Percentiles rank a stretch among this genome's conserved stretches.
phyloP scores from a whole-genome alignment of 2,888 invertebrate genomes.

The Nemoura dubitans region DNA sequence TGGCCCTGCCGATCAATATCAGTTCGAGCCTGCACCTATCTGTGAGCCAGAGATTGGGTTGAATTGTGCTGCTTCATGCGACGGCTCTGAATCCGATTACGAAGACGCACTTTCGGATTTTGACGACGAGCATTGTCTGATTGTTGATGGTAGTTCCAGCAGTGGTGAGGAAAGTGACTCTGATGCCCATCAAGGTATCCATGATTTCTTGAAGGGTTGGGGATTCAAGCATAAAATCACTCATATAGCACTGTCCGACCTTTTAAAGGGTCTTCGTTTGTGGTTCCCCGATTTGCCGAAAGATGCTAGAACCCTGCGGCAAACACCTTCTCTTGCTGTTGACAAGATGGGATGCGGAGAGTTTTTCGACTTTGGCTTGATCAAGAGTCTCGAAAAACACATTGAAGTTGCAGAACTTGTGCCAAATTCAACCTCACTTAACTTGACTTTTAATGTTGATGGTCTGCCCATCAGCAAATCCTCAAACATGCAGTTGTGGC shows the following conservation, averaged over 20 bases:
- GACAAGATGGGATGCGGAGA: not conserved
- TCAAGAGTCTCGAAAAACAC: not conserved
- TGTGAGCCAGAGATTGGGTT: too few species aligned
- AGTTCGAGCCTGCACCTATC: too few species aligned
- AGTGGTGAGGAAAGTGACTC: too few species aligned
- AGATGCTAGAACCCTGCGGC: conserved; percentile 24
- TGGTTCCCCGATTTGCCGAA: conserved; percentile 22
- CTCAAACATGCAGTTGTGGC: conserved; percentile 49
- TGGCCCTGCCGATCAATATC: too few species aligned
- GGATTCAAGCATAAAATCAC: not conserved
- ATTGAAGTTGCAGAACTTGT: not conserved
- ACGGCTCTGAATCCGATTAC: too few species aligned
- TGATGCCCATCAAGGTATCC: too few species aligned
- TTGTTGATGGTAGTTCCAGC: too few species aligned
- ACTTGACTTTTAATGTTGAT: conserved; percentile 41
- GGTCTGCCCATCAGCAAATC: conserved; percentile 50
- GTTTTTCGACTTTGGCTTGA: conserved; percentile 38
- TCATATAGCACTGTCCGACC: not conserved
- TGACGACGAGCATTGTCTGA: too few species aligned
- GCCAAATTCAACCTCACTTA: not conserved
- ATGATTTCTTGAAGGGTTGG: not conserved
- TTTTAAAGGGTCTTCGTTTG: not conserved
- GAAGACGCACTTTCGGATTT: too few species aligned
- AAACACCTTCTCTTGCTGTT: conserved; percentile 2
- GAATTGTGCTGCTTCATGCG: too few species aligned